A percentile compares a stretch with the other conserved stretches of the same genome.
Evolutionary conservation across 2,113 vertebrate species (phyloP).

Genomic region (Cettia cetti): DNA sequence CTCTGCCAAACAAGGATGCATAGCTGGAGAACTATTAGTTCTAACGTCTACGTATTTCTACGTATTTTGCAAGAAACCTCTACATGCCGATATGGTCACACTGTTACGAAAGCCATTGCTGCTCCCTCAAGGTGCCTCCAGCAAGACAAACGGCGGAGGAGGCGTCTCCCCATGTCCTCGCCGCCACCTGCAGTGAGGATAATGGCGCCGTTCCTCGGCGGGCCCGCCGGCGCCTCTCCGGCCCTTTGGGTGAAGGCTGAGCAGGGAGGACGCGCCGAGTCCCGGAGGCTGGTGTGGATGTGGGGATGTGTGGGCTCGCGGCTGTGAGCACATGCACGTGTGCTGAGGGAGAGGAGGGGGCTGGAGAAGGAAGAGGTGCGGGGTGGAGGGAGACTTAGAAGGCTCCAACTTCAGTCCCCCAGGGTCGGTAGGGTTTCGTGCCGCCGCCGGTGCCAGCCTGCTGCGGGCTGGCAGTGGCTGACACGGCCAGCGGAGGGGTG

Average conservation of each 20-base stretch:
- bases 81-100: neutral
- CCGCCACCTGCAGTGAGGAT: neutral
- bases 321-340: neutral
- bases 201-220: neutral
- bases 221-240: neutral
- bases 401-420: conserved; percentile 93
- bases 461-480: conserved; percentile 73
- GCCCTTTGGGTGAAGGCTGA: neutral
- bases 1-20: neutral
- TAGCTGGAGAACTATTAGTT: conserved; percentile 21
- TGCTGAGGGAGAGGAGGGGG: neutral
- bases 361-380: neutral
- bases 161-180: neutral
- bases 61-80: conserved; percentile 4
- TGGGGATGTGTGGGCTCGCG: neutral
- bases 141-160: neutral
- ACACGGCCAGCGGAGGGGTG: conserved; percentile 74
- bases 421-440: conserved; percentile 87
- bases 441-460: conserved; percentile 66
- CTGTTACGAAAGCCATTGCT: neutral
- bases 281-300: fast-evolving
- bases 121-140: conserved; percentile 31
- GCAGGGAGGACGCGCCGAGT: neutral
- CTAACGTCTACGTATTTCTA: neutral
- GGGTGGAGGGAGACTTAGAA: conserved; percentile 70